These are phyloP conservation scores for Hydrotaea cyrtoneurina DNA, from an alignment of 2,888 invertebrate genomes.

Conservation along the genomic window DNA sequence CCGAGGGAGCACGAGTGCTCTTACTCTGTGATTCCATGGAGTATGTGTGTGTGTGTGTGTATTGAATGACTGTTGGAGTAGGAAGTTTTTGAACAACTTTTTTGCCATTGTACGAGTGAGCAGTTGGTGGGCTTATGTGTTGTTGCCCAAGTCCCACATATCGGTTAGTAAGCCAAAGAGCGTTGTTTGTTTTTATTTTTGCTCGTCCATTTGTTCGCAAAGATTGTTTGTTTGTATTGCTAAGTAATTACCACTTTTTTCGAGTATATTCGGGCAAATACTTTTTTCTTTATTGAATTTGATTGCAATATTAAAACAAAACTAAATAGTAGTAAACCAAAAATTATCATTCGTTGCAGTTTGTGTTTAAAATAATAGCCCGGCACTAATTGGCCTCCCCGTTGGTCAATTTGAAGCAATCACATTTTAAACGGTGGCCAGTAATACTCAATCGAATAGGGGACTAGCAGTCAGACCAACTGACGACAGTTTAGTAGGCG, in stretches of 20 bases:
- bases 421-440: background rate
- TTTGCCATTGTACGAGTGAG: slow-evolving; percentile 14
- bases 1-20: background rate
- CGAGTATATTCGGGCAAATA: slow-evolving; percentile 12
- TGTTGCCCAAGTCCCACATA: background rate
- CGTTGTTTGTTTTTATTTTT: slow-evolving; percentile 20
- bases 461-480: background rate
- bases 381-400: slow-evolving; percentile 56
- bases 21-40: slow-evolving; percentile 8
- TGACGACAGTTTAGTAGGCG: background rate
- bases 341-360: slow-evolving; percentile 30
- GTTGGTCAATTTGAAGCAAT: slow-evolving; percentile 49
- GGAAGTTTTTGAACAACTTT: slow-evolving; percentile 61
- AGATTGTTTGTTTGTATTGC: slow-evolving; percentile 4
- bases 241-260: slow-evolving; percentile 51
- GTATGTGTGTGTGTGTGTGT: background rate
- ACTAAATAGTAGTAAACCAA: background rate
- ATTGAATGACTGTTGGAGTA: slow-evolving; percentile 41
- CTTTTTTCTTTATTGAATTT: slow-evolving; percentile 32
- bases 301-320: slow-evolving; percentile 14
- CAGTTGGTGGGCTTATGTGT: background rate
- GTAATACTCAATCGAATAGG: background rate
- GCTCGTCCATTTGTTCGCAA: background rate
- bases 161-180: slow-evolving; percentile 64
- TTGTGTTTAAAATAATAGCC: slow-evolving; percentile 50